phyloP scores from a whole-genome alignment of 2,888 invertebrate genomes.

The Idaea aversata region DNA sequence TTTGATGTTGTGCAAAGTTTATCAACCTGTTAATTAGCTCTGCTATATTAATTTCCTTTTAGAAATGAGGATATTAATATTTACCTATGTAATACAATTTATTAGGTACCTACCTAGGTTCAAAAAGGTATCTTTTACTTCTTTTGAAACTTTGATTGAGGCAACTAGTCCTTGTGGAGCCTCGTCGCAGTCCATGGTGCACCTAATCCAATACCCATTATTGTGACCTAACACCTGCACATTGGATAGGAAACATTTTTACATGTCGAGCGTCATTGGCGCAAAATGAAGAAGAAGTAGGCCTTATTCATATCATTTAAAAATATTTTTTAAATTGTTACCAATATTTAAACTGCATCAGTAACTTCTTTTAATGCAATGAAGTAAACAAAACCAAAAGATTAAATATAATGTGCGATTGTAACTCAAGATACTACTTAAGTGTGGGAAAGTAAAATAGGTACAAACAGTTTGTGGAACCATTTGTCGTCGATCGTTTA shows the following conservation, averaged over 20 bases:
- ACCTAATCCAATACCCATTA: too few species aligned
- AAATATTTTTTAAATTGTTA: neutral
- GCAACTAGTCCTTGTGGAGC: too few species aligned
- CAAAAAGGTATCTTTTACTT: too few species aligned
- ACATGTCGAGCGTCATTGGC: too few species aligned
- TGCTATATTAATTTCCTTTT: neutral
- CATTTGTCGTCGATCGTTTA: constrained; percentile 6
- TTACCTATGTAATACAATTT: neutral
- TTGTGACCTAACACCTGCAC: too few species aligned
- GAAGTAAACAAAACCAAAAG: neutral
- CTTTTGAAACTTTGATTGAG: too few species aligned
- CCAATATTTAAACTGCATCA: neutral
- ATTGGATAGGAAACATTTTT: too few species aligned
- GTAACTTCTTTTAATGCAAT: neutral
- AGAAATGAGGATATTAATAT: neutral
- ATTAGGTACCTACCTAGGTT: neutral
- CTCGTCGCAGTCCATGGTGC: too few species aligned
- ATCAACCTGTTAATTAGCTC: neutral
- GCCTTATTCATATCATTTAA: too few species aligned
- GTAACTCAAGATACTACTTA: neutral
- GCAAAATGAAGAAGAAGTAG: too few species aligned
- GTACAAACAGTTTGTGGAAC: neutral
- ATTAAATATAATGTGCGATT: neutral
- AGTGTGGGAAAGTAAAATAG: neutral
- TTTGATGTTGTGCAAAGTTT: neutral